Conservation (phyloP, 2,797 vertebrate genomes). For the Rhinichthys osculus region DNA sequence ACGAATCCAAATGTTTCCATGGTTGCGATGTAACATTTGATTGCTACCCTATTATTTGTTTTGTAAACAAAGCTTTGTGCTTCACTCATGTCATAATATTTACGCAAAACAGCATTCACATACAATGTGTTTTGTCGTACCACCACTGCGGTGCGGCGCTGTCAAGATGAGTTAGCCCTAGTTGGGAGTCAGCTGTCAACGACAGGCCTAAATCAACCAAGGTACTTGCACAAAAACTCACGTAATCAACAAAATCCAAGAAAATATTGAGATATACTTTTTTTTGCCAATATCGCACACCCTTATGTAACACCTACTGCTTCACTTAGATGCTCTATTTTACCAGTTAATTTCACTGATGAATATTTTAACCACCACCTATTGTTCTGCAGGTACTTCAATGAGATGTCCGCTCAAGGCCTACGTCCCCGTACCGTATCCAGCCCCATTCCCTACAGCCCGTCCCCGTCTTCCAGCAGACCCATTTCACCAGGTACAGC, state of each 20-base stretch:
- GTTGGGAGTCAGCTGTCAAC: background rate
- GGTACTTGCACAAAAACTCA: background rate
- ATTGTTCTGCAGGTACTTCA: constrained; percentile 89
- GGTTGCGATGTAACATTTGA: background rate
- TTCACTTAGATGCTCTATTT: background rate
- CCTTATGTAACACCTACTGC: background rate
- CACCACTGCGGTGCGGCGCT: too few species aligned
- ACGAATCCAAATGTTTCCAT: background rate
- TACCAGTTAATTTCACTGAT: background rate
- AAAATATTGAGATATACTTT: background rate
- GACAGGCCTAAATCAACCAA: background rate
- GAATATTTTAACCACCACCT: background rate
- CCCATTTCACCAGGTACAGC: constrained; percentile 76
- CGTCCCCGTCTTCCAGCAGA: constrained; percentile 97
- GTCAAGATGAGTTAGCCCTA: too few species aligned
- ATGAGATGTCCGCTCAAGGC: constrained; percentile 99
- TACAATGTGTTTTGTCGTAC: too few species aligned
- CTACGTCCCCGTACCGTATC: constrained; percentile 97
- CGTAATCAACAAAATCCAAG: background rate
- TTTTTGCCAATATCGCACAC: background rate
- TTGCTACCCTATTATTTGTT: background rate
- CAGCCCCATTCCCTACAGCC: constrained; percentile 98
- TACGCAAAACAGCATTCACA: too few species aligned
- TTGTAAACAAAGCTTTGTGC: background rate
- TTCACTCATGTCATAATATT: background rate